Evolutionary conservation across 2,113 vertebrate genomes (phyloP).

Genomic region (Aviceda subcristata): DNA sequence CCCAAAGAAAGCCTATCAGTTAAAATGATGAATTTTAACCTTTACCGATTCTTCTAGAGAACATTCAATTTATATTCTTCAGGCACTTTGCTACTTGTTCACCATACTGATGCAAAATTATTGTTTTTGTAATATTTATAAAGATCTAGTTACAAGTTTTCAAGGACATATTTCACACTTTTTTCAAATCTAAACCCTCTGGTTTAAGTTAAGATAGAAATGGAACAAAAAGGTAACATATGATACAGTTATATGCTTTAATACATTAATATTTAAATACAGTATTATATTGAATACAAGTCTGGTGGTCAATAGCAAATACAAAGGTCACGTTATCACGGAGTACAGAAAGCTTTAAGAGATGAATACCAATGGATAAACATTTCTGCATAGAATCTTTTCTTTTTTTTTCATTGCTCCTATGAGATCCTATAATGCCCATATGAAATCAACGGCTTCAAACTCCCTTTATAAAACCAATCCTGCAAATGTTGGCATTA

Average conservation of each 20-base stretch:
- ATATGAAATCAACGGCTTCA: constrained; percentile 18
- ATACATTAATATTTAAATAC: constrained; percentile 61
- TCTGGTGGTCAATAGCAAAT: constrained; percentile 58
- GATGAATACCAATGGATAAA: constrained; percentile 53
- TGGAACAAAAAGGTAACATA: constrained; percentile 21
- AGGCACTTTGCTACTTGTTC: constrained; percentile 69
- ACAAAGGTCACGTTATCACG: constrained; percentile 59
- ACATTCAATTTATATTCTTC: constrained; percentile 82
- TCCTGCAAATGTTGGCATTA: neutral
- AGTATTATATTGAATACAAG: constrained; percentile 32
- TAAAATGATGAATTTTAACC: constrained; percentile 86
- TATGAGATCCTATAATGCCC: neutral
- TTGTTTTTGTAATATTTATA: constrained; percentile 79
- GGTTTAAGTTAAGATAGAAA: constrained; percentile 28
- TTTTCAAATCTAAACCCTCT: constrained; percentile 48
- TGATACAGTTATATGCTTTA: constrained; percentile 24
- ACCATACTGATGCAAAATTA: constrained; percentile 79
- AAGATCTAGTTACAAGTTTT: constrained; percentile 65
- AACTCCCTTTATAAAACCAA: neutral
- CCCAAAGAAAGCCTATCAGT: constrained; percentile 78
- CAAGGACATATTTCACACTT: constrained; percentile 66
- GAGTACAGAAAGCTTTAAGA: constrained; percentile 15
- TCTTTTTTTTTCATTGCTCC: neutral
- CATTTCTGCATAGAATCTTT: constrained; percentile 7
- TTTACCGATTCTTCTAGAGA: constrained; percentile 79